phyloP scores from a whole-genome alignment of 1,140 invertebrate genomes.

The Sycophila sp. region DNA sequence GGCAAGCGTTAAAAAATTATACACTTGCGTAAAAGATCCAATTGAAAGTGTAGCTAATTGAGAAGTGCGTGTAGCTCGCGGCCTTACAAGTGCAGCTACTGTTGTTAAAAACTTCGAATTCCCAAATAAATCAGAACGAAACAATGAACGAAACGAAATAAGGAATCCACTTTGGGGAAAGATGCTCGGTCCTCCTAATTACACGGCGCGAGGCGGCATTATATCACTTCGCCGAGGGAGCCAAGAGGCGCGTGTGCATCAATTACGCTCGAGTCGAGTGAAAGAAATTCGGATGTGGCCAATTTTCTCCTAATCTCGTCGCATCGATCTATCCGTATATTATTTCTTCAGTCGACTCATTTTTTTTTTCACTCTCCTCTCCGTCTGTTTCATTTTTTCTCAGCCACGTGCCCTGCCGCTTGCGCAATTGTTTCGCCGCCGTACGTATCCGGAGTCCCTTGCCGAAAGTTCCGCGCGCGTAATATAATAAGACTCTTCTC shows the following conservation, averaged over 20 bases:
- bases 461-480: not conserved
- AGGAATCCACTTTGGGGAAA: too few species aligned
- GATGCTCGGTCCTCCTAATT: not conserved
- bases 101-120: too few species aligned
- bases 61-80: too few species aligned
- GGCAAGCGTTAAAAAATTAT: too few species aligned
- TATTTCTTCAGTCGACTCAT: conserved; percentile 14
- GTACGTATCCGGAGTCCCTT: not conserved
- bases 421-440: not conserved
- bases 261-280: not conserved
- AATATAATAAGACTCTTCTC: conserved; percentile 25
- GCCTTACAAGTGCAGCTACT: too few species aligned
- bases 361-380: not conserved
- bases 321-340: conserved; percentile 7
- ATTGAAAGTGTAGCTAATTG: too few species aligned
- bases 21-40: too few species aligned
- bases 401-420: not conserved
- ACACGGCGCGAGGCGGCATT: not conserved
- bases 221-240: not conserved
- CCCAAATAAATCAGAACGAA: too few species aligned
- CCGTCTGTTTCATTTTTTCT: not conserved
- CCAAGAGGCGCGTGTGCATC: not conserved
- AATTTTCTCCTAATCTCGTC: not conserved
- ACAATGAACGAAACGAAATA: too few species aligned
- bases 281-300: not conserved